Evolutionary conservation across 2,888 invertebrate genomes (phyloP).

Genomic region (Zaprionus lineosus): DNA sequence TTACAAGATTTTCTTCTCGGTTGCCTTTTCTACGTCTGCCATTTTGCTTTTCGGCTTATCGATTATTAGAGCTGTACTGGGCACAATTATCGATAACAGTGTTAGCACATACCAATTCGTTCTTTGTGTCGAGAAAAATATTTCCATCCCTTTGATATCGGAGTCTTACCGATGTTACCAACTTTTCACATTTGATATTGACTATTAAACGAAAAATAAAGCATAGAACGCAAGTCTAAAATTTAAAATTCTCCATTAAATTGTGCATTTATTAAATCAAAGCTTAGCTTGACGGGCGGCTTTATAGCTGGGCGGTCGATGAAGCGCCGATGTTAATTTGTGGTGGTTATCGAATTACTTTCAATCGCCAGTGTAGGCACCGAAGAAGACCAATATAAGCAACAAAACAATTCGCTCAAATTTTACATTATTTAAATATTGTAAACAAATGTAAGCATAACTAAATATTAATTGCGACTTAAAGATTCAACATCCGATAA

Average conservation of each 20-base stretch:
- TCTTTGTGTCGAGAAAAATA: conserved; percentile 1
- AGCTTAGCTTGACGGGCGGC: no score
- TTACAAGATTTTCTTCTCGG: conserved; percentile 73
- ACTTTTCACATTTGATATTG: no score
- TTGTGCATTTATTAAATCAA: no score
- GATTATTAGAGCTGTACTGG: conserved; percentile 60
- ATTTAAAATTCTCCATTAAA: no score
- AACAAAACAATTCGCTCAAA: conserved; percentile 52
- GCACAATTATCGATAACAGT: conserved; percentile 50
- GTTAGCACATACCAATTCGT: conserved; percentile 9
- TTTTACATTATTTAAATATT: conserved; percentile 36
- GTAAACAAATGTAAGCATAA: conserved; percentile 29
- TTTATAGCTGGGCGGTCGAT: background rate
- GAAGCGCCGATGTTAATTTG: conserved; percentile 12
- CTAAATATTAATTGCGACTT: conserved; percentile 52
- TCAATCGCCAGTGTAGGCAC: conserved; percentile 27
- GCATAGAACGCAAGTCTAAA: no score
- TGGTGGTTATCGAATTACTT: conserved; percentile 24
- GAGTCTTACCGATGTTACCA: conserved; percentile 11
- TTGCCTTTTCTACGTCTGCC: conserved; percentile 62
- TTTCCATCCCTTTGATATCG: conserved; percentile 4
- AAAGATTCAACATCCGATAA: conserved; percentile 43
- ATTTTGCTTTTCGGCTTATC: conserved; percentile 62
- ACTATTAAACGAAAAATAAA: no score
- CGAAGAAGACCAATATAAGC: conserved; percentile 33